A percentile compares a stretch with the other conserved stretches of the same genome.
These are phyloP conservation scores for Diaprepes abbreviatus DNA, from an alignment of 2,888 invertebrate genomes.

Conservation along the genomic window DNA sequence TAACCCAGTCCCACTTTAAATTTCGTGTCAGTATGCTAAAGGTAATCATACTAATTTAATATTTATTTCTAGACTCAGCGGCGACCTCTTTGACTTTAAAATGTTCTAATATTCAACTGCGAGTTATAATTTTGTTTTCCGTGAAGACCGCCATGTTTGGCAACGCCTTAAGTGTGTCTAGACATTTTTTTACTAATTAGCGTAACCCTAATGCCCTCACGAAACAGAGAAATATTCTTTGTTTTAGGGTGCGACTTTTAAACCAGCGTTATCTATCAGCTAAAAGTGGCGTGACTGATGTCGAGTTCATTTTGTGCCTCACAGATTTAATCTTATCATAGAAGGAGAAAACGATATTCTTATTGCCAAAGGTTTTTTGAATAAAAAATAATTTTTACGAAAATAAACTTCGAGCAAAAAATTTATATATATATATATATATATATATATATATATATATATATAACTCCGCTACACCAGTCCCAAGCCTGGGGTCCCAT, in stretches of 20 bases:
- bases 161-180: constrained; percentile 50
- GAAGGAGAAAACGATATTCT: no score
- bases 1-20: constrained; percentile 8
- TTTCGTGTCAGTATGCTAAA: constrained; percentile 16
- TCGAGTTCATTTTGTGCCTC: no score
- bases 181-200: constrained; percentile 55
- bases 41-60: constrained; percentile 23
- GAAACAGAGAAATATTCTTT: constrained; percentile 13
- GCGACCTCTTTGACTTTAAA: constrained; percentile 18
- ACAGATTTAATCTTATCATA: no score
- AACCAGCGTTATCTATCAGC: constrained; percentile 1
- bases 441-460: no score
- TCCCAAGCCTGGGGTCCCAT: no score
- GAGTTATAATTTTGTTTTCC: constrained; percentile 47
- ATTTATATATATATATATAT: no score
- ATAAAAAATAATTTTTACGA: no score
- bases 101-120: constrained; percentile 11
- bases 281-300: background rate
- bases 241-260: constrained; percentile 23
- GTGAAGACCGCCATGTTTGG: constrained; percentile 41
- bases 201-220: constrained; percentile 43
- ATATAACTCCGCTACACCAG: no score
- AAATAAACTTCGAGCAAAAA: no score
- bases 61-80: constrained; percentile 15
- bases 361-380: no score